Conservation (phyloP, 2,797 vertebrate genomes). For the Potorous gilbertii region DNA sequence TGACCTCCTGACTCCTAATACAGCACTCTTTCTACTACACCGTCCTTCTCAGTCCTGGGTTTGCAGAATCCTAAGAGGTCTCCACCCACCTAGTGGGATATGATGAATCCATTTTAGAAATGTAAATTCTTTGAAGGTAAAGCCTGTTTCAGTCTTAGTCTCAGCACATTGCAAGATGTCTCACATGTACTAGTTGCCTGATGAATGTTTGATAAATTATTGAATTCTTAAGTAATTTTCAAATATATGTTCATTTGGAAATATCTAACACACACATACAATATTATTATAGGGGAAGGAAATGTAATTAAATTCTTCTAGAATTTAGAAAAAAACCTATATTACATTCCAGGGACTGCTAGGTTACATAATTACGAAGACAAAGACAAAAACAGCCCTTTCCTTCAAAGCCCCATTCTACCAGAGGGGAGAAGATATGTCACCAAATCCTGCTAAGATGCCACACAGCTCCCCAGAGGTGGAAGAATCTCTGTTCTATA, state of each 20-base stretch:
- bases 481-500: slow-evolving; percentile 20
- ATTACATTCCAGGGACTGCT: background rate
- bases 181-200: background rate
- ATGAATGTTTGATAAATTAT: background rate
- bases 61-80: background rate
- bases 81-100: background rate
- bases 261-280: background rate
- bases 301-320: background rate
- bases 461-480: background rate
- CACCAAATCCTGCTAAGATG: background rate
- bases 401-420: background rate
- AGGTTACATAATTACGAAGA: background rate
- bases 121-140: background rate
- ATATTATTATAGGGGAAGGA: background rate
- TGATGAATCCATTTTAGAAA: background rate
- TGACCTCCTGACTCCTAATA: background rate
- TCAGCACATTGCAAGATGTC: background rate
- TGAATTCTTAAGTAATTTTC: slow-evolving; percentile 9
- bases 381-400: background rate
- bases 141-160: background rate
- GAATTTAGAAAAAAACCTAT: background rate
- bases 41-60: background rate
- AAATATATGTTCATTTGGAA: background rate
- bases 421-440: background rate
- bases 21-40: background rate